phyloP scores from a whole-genome alignment of 1,140 invertebrate species.

The Lutraria rhynchaena region DNA sequence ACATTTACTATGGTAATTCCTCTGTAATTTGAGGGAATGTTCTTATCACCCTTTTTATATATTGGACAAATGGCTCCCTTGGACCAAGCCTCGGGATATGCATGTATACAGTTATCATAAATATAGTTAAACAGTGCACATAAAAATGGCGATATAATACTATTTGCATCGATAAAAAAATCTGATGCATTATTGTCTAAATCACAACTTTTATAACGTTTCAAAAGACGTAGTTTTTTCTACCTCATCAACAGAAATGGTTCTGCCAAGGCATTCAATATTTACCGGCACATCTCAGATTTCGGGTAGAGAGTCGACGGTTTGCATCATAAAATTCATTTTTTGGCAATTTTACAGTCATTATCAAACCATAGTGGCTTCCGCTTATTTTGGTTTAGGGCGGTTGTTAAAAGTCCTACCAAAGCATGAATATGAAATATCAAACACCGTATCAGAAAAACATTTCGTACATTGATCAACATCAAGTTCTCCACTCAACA shows the following conservation, averaged over 20 bases:
- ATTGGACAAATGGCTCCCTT: no score
- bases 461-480: slow-evolving; percentile 27
- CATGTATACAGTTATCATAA: slow-evolving; percentile 26
- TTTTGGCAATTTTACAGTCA: slow-evolving; percentile 39
- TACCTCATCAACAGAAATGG: slow-evolving; percentile 28
- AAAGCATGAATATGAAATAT: no score
- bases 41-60: slow-evolving; percentile 45
- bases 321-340: slow-evolving; percentile 25
- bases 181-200: slow-evolving; percentile 20
- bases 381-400: slow-evolving; percentile 23
- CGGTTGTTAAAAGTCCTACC: slow-evolving; percentile 31
- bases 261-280: slow-evolving; percentile 36
- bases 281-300: slow-evolving; percentile 21
- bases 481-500: no score
- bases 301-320: not conserved
- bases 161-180: slow-evolving; percentile 40
- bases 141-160: slow-evolving; percentile 36
- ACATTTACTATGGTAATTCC: slow-evolving; percentile 40
- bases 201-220: no score
- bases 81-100: slow-evolving; percentile 35
- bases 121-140: no score
- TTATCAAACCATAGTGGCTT: slow-evolving; percentile 38
- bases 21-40: slow-evolving; percentile 35
- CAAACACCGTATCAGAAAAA: slow-evolving; percentile 37
- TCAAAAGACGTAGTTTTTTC: slow-evolving; percentile 27